Conservation (phyloP, 2,888 invertebrate species). For the Oligia strigilis region DNA sequence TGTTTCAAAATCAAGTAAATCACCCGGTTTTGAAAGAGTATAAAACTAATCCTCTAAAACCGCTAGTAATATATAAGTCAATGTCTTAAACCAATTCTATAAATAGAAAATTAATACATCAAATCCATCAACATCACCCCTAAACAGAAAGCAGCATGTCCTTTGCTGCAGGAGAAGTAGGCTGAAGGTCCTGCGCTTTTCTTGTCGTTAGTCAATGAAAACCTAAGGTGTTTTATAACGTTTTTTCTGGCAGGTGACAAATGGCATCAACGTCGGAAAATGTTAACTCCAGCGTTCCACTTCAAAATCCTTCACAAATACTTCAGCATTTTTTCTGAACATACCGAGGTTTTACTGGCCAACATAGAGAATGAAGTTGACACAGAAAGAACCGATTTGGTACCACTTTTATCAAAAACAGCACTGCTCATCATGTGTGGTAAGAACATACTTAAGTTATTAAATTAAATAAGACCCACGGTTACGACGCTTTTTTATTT, state of each 20-base stretch:
- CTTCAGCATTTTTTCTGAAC: constrained; percentile 81
- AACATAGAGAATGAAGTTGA: not conserved
- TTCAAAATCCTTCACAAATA: constrained; percentile 90
- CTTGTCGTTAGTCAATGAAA: not conserved
- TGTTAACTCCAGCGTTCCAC: constrained; percentile 92
- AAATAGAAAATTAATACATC: not conserved
- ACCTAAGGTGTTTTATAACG: not conserved
- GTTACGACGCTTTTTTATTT: not conserved
- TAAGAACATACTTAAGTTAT: not conserved
- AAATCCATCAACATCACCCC: not conserved
- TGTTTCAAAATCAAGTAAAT: not conserved
- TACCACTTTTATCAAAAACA: constrained; percentile 3
- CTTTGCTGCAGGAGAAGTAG: not conserved
- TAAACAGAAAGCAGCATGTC: not conserved
- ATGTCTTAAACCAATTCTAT: too few species aligned
- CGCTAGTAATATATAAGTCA: too few species aligned
- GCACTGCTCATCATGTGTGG: constrained; percentile 17
- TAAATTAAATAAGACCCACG: not conserved
- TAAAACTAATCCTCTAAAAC: not conserved
- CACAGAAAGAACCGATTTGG: not conserved
- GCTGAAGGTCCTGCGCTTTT: not conserved
- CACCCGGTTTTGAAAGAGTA: not conserved
- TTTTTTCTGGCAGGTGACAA: constrained; percentile 72
- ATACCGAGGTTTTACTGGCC: constrained; percentile 78
- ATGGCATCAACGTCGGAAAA: constrained; percentile 91